These are phyloP conservation scores for Dusona sp. DNA, from an alignment of 2,888 invertebrate species.

Conservation along the genomic window DNA sequence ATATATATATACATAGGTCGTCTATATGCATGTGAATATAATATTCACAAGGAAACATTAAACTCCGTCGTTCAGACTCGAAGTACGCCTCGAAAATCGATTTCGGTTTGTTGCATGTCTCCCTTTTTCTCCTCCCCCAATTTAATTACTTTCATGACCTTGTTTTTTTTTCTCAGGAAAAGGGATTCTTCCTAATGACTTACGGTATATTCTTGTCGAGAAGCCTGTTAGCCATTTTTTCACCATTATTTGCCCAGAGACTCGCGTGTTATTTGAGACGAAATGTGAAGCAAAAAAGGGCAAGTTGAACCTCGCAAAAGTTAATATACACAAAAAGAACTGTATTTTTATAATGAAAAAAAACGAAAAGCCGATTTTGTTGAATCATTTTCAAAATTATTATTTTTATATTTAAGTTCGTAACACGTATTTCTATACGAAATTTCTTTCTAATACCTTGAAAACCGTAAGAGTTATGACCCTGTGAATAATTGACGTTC, in stretches of 20 bases:
- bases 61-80: not conserved
- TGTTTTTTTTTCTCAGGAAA: not conserved
- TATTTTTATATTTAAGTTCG: not conserved
- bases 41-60: constrained; percentile 1
- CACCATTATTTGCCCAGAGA: not conserved
- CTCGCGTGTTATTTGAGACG: not conserved
- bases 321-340: not conserved
- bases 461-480: not conserved
- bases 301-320: not conserved
- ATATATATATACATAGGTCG: not conserved
- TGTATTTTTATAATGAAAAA: not conserved
- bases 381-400: not conserved
- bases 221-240: not conserved
- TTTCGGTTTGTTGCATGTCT: not conserved
- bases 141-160: not conserved
- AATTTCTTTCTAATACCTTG: not conserved
- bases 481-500: not conserved
- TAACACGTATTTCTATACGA: not conserved
- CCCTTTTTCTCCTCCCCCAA: not conserved
- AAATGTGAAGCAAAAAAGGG: not conserved
- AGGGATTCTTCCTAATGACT: not conserved
- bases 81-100: constrained; percentile 1
- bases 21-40: constrained; percentile 2
- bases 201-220: not conserved
- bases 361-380: not conserved